Conservation (phyloP, 1,140 invertebrate species). For the Steinernema feltiae region DNA sequence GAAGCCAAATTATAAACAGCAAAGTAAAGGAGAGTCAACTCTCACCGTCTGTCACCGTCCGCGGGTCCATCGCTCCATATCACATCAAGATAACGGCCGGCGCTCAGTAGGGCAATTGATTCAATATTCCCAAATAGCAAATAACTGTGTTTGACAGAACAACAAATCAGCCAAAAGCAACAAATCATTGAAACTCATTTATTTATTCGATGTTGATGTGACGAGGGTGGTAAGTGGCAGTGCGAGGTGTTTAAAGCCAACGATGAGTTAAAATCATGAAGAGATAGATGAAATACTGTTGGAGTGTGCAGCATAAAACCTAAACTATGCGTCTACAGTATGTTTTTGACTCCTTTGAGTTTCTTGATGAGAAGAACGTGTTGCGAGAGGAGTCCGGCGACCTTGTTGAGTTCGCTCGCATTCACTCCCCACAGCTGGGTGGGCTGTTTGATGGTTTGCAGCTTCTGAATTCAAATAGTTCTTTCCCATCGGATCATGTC, state of each 20-base stretch:
- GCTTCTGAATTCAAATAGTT: slow-evolving; percentile 50
- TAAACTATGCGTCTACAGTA: not conserved
- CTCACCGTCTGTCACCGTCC: too few species aligned
- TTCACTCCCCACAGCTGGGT: slow-evolving; percentile 49
- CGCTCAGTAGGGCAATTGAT: too few species aligned
- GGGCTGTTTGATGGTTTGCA: slow-evolving; percentile 42
- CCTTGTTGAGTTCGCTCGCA: slow-evolving; percentile 40
- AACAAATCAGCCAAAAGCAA: too few species aligned
- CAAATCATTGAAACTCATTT: too few species aligned
- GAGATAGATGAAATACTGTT: not conserved
- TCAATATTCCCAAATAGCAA: too few species aligned
- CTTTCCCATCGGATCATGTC: too few species aligned
- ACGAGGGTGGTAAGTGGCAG: not conserved
- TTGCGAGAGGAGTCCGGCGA: slow-evolving; percentile 40
- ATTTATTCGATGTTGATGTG: not conserved
- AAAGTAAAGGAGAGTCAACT: too few species aligned
- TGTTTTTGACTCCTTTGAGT: slow-evolving; percentile 23
- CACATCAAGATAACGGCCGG: not conserved
- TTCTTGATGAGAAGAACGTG: slow-evolving; percentile 45
- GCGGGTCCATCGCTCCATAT: not conserved
- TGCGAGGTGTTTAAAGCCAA: not conserved
- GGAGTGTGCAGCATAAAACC: not conserved
- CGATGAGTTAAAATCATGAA: not conserved
- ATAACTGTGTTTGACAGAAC: too few species aligned
- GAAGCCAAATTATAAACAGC: too few species aligned